Base-by-base conservation (phyloP, 2,888 invertebrate genomes). In the Celastrina argiolus region DNA sequence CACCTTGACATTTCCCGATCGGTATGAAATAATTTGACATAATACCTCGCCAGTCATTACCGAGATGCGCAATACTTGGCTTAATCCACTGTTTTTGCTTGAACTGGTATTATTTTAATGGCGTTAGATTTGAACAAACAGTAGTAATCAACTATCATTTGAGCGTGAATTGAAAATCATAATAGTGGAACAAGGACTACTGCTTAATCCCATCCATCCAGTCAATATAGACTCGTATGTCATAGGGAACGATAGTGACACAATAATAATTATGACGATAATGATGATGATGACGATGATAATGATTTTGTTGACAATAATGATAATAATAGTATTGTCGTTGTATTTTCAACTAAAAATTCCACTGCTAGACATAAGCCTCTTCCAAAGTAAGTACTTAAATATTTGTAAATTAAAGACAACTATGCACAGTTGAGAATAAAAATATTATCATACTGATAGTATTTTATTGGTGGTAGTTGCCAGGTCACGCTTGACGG, bases 1-100 rank as follows among this genome's bases (percentile, higher is more conserved):
- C 84, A 84, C 90, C 90, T 90, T 90, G 90, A 90, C 88, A 88
- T 88, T 88, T 88, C 83, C 79, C 84, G 81, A 88, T 88, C 83
- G 80, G 81, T 82, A 83, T 86, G 83, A 85, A 88, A 88, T 88
- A 89, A 90, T 90, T 89, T 85, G 88, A 89, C 87, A 85, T 89
- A 88, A 88, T 84, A 83, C 83, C 81, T 74, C 81, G 80, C 77
- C 76, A 79, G 41, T 85, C 85, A 88, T 88, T 87, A 87, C 76
- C 67, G 66, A 68, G 65, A 84, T 78, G 81, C 75, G 79, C 79
- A 75, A 74, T 75, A 70, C 66, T 71, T 70, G 69, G 69, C 63
- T 71, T 78, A 78, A 76, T 79, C 79, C 75, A 71, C 68, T 73
- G 58, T 59, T 41, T 58, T 58, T 58, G 65, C 58, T 59, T 59